Conservation (phyloP, 2,113 vertebrate genomes). For the Pterocles burchelli region DNA sequence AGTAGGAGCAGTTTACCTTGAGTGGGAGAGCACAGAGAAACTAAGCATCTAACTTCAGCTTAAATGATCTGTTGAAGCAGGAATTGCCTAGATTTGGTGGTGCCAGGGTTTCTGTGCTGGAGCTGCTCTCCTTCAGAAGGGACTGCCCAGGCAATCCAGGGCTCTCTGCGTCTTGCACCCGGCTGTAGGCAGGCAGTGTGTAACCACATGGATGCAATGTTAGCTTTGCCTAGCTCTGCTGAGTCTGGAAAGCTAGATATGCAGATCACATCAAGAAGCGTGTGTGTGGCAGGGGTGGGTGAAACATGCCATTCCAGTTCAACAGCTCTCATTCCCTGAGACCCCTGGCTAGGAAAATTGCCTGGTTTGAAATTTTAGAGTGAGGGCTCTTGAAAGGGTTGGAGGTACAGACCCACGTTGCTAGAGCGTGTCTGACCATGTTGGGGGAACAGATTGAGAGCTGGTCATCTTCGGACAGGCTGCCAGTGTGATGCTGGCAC, state of each 20-base stretch:
- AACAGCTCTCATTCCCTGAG: conserved; percentile 8
- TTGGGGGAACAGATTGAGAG: neutral
- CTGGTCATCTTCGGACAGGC: rapidly evolving
- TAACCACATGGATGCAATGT: rapidly evolving
- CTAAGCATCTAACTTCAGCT: neutral
- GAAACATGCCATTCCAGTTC: conserved; percentile 39
- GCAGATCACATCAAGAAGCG: neutral
- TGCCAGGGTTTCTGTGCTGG: neutral
- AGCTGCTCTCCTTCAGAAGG: neutral
- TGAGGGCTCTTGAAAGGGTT: neutral
- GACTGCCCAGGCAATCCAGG: neutral
- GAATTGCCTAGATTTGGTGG: neutral
- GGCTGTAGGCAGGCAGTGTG: neutral
- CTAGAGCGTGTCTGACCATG: neutral
- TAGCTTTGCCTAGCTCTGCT: neutral
- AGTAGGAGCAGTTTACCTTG: neutral
- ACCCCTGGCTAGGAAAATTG: conserved; percentile 50
- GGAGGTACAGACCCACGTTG: rapidly evolving
- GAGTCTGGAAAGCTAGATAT: neutral
- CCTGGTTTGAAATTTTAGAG: neutral
- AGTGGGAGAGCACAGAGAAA: neutral
- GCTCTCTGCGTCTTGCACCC: neutral
- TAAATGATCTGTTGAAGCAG: neutral
- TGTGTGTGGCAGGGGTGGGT: neutral
- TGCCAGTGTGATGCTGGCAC: neutral